phyloP scores from a whole-genome alignment of 2,888 invertebrate species.

The Hedya salicella region DNA sequence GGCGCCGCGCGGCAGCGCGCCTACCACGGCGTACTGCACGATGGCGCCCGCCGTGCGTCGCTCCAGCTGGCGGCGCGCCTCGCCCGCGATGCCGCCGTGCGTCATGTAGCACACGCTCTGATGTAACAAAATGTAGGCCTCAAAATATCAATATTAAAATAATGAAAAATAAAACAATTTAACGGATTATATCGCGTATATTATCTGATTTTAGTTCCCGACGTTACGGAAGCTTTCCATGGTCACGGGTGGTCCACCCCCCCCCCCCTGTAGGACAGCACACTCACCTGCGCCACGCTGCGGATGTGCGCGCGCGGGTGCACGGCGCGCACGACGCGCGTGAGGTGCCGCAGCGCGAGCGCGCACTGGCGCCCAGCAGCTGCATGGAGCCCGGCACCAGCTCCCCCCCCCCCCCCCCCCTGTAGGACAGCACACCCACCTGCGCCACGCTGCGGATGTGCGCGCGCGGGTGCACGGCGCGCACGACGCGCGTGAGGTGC shows the following conservation, averaged over 20 bases:
- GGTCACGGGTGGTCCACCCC: too few species aligned
- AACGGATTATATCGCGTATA: too few species aligned
- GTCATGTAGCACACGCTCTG: slow-evolving; percentile 95
- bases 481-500: slow-evolving; percentile 92
- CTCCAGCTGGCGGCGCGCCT: slow-evolving; percentile 92
- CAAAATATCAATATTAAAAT: too few species aligned
- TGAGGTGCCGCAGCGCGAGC: slow-evolving; percentile 92
- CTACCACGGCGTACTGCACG: slow-evolving; percentile 94
- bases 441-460: slow-evolving; percentile 93
- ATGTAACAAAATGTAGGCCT: not conserved
- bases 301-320: slow-evolving; percentile 91
- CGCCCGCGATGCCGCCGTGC: slow-evolving; percentile 88
- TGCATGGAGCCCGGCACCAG: slow-evolving; percentile 87
- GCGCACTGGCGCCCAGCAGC: slow-evolving; percentile 88
- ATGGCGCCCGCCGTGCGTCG: slow-evolving; percentile 93
- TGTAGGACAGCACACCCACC: slow-evolving; percentile 70
- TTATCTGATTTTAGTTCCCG: too few species aligned
- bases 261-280: too few species aligned
- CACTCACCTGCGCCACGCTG: slow-evolving; percentile 90
- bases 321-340: slow-evolving; percentile 92
- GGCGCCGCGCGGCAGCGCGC: slow-evolving; percentile 91
- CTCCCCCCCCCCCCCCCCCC: slow-evolving; percentile 97
- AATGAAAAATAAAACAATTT: too few species aligned
- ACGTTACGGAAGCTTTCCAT: too few species aligned
- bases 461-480: slow-evolving; percentile 91